These are phyloP conservation scores for Microtus montanus DNA, from an alignment of 2,113 vertebrate species.

Conservation along the genomic window DNA sequence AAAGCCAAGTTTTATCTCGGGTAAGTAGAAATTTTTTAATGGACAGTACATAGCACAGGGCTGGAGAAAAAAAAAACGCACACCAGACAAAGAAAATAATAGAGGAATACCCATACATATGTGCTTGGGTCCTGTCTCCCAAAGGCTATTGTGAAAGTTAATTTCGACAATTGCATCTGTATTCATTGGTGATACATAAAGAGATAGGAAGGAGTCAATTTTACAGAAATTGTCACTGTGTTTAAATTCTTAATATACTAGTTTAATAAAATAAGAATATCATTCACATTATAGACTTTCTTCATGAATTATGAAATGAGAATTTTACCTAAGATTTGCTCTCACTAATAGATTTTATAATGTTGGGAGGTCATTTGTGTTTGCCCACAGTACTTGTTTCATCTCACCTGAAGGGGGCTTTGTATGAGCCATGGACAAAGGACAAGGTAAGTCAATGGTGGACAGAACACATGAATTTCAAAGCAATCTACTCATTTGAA, in stretches of 20 bases:
- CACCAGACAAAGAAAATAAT: too few species aligned
- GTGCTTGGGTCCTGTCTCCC: too few species aligned
- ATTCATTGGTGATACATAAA: background rate
- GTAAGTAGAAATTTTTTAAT: background rate
- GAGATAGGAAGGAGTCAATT: background rate
- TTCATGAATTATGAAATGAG: background rate
- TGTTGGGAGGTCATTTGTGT: background rate
- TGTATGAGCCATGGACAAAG: background rate
- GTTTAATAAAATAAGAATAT: background rate
- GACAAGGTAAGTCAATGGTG: background rate
- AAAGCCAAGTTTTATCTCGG: background rate
- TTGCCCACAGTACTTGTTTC: background rate
- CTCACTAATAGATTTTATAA: background rate
- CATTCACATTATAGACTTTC: background rate
- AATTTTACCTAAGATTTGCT: background rate
- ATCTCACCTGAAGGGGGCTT: background rate
- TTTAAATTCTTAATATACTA: background rate
- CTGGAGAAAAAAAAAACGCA: background rate
- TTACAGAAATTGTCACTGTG: background rate
- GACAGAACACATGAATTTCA: background rate
- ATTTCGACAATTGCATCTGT: background rate
- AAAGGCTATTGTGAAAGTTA: background rate
- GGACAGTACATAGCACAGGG: background rate
- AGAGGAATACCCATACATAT: background rate
- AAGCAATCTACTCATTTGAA: conserved; percentile 38